Evolutionary conservation across 2,888 invertebrate genomes (phyloP), one percentile per base, ranked within the genome.

Genomic region (Nomada lathburiana): DNA sequence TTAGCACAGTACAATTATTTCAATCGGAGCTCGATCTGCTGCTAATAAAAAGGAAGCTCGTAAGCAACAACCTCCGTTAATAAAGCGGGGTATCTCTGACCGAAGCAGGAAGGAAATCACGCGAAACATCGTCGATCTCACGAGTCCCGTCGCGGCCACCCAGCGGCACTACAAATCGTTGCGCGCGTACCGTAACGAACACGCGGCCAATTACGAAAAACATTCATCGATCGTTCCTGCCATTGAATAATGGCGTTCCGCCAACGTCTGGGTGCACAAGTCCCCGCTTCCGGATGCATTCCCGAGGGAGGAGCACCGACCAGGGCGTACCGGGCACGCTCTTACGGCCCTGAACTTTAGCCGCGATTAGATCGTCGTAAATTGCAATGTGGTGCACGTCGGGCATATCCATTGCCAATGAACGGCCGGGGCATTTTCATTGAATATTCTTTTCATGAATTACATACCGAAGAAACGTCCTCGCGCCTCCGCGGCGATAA

Each of bases 331-430:
- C 68, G 53, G 20, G 57, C 29, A 62, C n/a, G 47, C 50, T 71
- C 67, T 80, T 76, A 85, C 87, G 84, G 75, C 88, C 88, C 85
- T 89, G 89, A 90, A 90, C 89, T 89, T 88, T 87, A 89, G 89
- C 85, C 89, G 88, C 91, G 91, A 91, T 91, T 89, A 90, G 86
- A 88, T 90, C 89, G 86, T 64, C 84, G 87, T 88, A 89, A 89
- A 92, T 92, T 92, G 90, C 88, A 88, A 92, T 92, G 91, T 92
- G 89, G 90, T 88, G 89, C 92, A 91, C 92, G 92, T 92, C 89
- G 88, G 68, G 82, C 83, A 90, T 89, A 89, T 90, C 88, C 88
- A 86, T 86, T 89, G 90, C 82, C 89, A 89, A 88, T 88, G 89
- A 47, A 11, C 47, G 77, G 57, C 57, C 83, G 89, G 86, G 80